Conservation (phyloP, 2,113 vertebrate genomes). For the Mustela lutreola region DNA sequence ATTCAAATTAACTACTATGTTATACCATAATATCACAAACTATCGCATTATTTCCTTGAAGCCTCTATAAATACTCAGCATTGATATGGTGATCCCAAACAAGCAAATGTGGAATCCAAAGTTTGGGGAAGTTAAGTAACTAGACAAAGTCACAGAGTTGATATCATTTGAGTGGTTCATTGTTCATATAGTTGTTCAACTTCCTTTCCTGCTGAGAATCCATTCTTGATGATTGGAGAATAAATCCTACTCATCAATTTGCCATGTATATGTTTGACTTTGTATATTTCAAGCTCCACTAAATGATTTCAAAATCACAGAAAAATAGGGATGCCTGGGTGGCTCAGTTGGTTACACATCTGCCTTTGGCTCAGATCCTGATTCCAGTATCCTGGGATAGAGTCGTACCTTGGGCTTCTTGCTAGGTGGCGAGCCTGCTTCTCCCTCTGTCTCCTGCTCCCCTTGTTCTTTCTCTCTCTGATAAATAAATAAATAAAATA, state of each 20-base stretch:
- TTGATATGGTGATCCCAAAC: background rate
- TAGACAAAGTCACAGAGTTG: background rate
- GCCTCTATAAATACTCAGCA: background rate
- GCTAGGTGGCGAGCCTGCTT: background rate
- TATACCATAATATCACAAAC: background rate
- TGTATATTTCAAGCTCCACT: conserved; percentile 8
- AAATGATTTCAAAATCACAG: conserved; percentile 50
- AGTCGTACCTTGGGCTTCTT: background rate
- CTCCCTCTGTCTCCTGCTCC: background rate
- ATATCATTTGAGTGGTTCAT: background rate
- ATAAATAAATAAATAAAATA: background rate
- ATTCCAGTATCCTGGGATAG: background rate
- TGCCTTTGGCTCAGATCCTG: background rate
- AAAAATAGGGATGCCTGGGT: background rate
- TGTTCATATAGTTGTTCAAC: background rate
- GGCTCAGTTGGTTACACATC: background rate
- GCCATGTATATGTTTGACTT: conserved; percentile 13
- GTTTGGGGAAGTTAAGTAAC: background rate
- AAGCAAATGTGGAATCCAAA: background rate
- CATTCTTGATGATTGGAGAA: conserved; percentile 45
- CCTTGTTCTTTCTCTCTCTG: background rate
- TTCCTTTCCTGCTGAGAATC: background rate
- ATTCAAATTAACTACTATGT: background rate
- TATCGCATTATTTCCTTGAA: background rate
- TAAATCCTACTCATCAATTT: conserved; percentile 37